Evolutionary conservation across 35 echinoderm and acorn worm genomes (phyloP).

Genomic region (Eucidaris tribuloides): DNA sequence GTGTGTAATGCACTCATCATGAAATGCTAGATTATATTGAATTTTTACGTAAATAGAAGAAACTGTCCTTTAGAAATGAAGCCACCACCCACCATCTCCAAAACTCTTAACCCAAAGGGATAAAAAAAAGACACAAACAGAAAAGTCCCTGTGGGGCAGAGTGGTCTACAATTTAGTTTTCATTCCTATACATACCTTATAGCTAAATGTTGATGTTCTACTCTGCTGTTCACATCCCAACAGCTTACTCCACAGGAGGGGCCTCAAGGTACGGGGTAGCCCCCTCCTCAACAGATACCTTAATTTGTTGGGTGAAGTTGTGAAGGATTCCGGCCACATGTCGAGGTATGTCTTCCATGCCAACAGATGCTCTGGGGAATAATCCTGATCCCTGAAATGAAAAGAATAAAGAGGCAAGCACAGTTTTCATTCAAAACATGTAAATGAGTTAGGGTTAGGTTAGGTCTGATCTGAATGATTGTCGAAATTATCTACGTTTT

Average conservation of each 20-base stretch:
- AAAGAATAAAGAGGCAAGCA: not conserved
- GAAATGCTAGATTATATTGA: too few relatives aligned
- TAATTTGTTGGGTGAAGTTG: constrained; percentile 39
- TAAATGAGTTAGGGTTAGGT: not conserved
- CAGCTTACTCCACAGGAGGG: constrained; percentile 61
- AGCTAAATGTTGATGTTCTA: constrained; percentile 66
- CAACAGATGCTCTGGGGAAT: not conserved
- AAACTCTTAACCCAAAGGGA: too few relatives aligned
- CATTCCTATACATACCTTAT: constrained; percentile 22
- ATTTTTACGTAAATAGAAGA: too few relatives aligned
- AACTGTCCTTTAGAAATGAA: too few relatives aligned
- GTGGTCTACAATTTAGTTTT: not conserved
- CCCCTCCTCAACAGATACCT: constrained; percentile 57
- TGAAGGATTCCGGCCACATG: constrained; percentile 58
- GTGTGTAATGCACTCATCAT: too few relatives aligned
- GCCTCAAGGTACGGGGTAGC: constrained; percentile 30
- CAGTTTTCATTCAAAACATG: not conserved
- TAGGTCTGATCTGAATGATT: not conserved
- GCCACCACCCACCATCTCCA: too few relatives aligned
- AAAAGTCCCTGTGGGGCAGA: not conserved
- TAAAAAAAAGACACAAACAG: too few relatives aligned
- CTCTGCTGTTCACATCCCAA: constrained; percentile 60
- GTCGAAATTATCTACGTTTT: too few relatives aligned
- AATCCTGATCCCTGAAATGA: not conserved
- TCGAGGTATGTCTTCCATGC: constrained; percentile 51